phyloP scores from a whole-genome alignment of 2,113 vertebrate species.

The Nymphicus hollandicus region DNA sequence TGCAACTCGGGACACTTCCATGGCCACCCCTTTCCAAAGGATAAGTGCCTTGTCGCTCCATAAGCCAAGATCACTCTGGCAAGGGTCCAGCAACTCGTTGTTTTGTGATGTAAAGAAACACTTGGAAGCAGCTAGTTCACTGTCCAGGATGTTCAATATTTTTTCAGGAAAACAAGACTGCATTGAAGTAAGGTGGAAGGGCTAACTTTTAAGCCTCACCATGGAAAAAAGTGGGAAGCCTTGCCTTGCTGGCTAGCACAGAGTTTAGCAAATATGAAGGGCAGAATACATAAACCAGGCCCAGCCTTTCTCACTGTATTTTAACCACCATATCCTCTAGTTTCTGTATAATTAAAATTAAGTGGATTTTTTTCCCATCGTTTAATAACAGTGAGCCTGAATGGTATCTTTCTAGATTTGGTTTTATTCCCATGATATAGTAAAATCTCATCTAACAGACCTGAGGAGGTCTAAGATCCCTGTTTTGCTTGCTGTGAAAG shows the following conservation, averaged over 20 bases:
- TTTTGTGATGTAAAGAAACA: slow-evolving; percentile 33
- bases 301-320: neutral
- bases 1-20: slow-evolving; percentile 11
- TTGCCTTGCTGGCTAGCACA: neutral
- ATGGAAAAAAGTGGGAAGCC: neutral
- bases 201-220: neutral
- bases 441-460: neutral
- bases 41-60: neutral
- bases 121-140: slow-evolving; percentile 44
- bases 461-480: neutral
- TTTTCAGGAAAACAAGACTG: slow-evolving; percentile 34
- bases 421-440: neutral
- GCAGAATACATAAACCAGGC: neutral
- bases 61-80: slow-evolving; percentile 1
- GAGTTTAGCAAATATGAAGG: neutral
- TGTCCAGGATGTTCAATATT: slow-evolving; percentile 44
- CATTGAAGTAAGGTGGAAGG: neutral
- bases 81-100: neutral
- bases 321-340: neutral
- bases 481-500: neutral
- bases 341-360: neutral
- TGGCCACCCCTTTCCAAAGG: neutral
- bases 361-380: neutral
- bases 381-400: neutral
- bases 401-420: neutral